Evolutionary conservation across 2,113 vertebrate genomes (phyloP), one percentile per base, ranked within the genome.

Genomic region (Ictalurus punctatus): DNA sequence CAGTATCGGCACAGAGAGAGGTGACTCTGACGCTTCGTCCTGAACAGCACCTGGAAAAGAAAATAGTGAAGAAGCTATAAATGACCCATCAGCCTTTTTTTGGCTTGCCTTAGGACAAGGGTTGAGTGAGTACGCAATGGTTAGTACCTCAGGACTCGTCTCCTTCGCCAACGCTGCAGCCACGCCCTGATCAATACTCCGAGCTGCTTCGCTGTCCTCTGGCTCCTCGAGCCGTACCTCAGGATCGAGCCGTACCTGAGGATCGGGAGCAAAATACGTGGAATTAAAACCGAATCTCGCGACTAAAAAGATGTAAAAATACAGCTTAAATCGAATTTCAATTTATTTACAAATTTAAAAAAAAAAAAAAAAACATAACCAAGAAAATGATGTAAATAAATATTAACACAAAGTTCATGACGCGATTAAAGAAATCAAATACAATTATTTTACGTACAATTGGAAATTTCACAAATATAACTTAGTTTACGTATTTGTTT

Each of bases 1-100:
- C 97, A 97, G 83, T 81, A 95, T 2, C 73, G 9, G 90, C 97
- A 98, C 92, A 97, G 0, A 44, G 96, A 94, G 40, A 97, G 56
- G 89, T 96, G 92, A 86, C 93, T 92, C 69, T 95, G 92, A 2
- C 93, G 95, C 90, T 95, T 96, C 56, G 92, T 90, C 79, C 96
- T 93, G 91, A 89, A 90, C 71, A 90, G 84, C 3, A 63, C 89
- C 96, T 96, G 89, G 13, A 48, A 44, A 14, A 8, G 44, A 27
- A 34, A 87, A 61, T 84, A n/a, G 6, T 37, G 0, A 25, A 83
- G 27, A 63, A 88, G 14, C 40, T 30, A 5, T 54, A 27, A 88
- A 58, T 78, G 12, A 67, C 40, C 2, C 10, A n/a, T 71, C 40
- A 52, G 16, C 25, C 34, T 83, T 61, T 21, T 40, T 52, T 40